Percentiles rank a stretch among this genome's conserved stretches.
Conservation (phyloP, 2,113 vertebrate species). For the Dolichotis patagonum region DNA sequence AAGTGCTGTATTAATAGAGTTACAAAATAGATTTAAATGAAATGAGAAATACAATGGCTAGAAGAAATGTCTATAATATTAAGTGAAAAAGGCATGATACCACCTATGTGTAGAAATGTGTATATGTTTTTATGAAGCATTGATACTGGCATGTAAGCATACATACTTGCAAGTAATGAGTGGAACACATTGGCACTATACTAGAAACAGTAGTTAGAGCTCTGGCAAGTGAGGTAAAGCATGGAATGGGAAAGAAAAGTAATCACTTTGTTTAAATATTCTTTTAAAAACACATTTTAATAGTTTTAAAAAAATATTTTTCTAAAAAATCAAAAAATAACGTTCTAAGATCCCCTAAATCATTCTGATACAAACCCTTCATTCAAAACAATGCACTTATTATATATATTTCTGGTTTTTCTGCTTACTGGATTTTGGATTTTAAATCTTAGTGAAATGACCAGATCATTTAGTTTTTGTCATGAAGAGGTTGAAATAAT, state of each 20-base stretch:
- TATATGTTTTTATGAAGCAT: neutral
- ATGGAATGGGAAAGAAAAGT: neutral
- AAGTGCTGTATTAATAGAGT: neutral
- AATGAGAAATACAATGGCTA: constrained; percentile 20
- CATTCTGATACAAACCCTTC: neutral
- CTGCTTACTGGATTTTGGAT: constrained; percentile 32
- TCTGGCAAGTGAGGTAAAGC: neutral
- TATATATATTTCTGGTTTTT: constrained; percentile 34
- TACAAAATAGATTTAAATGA: constrained; percentile 45
- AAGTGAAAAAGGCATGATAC: constrained; percentile 8
- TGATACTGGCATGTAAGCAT: neutral
- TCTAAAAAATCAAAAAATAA: neutral
- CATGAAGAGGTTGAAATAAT: neutral
- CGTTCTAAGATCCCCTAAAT: neutral
- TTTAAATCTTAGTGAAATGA: constrained; percentile 36
- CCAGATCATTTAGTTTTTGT: constrained; percentile 57
- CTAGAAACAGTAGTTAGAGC: neutral
- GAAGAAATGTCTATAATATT: neutral
- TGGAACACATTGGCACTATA: neutral
- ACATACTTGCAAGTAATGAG: neutral
- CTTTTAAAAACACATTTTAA: neutral
- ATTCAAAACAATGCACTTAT: neutral
- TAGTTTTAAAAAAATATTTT: constrained; percentile 32
- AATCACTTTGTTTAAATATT: constrained; percentile 24
- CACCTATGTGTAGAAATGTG: neutral